phyloP scores from a whole-genome alignment of 2,113 vertebrate species.

The Tamias sibiricus region DNA sequence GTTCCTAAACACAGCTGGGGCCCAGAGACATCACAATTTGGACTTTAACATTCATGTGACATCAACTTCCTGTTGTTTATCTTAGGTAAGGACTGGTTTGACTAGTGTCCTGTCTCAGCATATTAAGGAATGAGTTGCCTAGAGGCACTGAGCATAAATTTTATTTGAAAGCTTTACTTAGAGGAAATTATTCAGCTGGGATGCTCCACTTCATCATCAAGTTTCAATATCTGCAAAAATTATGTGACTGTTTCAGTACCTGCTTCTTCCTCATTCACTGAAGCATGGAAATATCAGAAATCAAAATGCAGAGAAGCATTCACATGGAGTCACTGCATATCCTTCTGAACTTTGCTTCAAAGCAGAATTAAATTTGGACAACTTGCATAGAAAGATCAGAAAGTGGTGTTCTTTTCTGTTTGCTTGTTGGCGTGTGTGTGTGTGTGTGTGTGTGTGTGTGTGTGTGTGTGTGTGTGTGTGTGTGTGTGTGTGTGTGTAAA shows the following conservation, averaged over 20 bases:
- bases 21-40: not conserved
- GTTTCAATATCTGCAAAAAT: constrained; percentile 9
- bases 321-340: not conserved
- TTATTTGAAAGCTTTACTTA: constrained; percentile 2
- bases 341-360: not conserved
- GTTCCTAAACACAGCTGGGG: not conserved
- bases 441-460: no score
- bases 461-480: no score
- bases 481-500: not conserved
- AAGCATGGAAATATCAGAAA: not conserved
- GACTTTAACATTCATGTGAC: not conserved
- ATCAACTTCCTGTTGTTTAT: not conserved
- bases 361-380: constrained; percentile 33
- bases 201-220: not conserved
- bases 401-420: not conserved
- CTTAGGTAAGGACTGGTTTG: not conserved
- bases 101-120: not conserved
- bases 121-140: not conserved
- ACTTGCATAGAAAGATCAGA: not conserved
- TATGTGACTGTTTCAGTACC: not conserved
- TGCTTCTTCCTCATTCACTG: not conserved
- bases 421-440: not conserved
- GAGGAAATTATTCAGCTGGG: not conserved
- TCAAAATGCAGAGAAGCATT: not conserved
- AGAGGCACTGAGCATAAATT: not conserved